These are phyloP conservation scores for Physocephala rufipes DNA, from an alignment of 2,888 invertebrate species.

Conservation along the genomic window DNA sequence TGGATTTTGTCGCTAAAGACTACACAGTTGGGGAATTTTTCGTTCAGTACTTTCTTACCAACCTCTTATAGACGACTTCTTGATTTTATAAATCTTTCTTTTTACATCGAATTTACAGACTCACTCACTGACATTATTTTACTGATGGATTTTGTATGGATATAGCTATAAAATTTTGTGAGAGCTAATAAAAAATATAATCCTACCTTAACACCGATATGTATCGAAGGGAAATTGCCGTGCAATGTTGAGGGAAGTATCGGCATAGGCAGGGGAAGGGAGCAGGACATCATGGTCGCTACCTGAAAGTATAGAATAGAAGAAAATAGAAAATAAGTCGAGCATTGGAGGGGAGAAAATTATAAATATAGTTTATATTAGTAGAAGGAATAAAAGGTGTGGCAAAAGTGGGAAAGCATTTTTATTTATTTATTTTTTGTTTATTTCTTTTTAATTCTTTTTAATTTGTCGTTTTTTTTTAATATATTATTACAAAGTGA, in stretches of 20 bases:
- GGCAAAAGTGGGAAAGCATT: background rate
- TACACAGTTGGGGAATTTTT: too few relatives aligned
- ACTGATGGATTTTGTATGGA: too few relatives aligned
- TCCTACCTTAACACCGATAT: conserved; percentile 66
- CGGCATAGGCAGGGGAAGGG: conserved; percentile 66
- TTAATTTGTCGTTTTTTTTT: too few relatives aligned
- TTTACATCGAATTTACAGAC: too few relatives aligned
- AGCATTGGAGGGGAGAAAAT: background rate
- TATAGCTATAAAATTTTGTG: too few relatives aligned
- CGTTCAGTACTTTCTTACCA: too few relatives aligned
- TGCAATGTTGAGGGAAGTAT: conserved; percentile 65
- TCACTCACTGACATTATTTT: too few relatives aligned
- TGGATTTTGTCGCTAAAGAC: too few relatives aligned
- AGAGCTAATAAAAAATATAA: conserved; percentile 4
- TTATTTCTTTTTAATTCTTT: too few relatives aligned
- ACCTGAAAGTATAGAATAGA: conserved; percentile 54
- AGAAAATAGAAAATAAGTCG: conserved; percentile 30
- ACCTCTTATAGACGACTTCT: too few relatives aligned
- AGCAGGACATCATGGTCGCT: conserved; percentile 68
- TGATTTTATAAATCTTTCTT: too few relatives aligned
- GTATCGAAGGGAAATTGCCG: conserved; percentile 65
- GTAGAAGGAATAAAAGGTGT: background rate
- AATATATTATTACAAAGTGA: too few relatives aligned
- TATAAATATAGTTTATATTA: background rate
- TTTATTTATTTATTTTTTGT: background rate